phyloP scores from a whole-genome alignment of 2,888 invertebrate species.

The Caenorhabditis virilis region DNA sequence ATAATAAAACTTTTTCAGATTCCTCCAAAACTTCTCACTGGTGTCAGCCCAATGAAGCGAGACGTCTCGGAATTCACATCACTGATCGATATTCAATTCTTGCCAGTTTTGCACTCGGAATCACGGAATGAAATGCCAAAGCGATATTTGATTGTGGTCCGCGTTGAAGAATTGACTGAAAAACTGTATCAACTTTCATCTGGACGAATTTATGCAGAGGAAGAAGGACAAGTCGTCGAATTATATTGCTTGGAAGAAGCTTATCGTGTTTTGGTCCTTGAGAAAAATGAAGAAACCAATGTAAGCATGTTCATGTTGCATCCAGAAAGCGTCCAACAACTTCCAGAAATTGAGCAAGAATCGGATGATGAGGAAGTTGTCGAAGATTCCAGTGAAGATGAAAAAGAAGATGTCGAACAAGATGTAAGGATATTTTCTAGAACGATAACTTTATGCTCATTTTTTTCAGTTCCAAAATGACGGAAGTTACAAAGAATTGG shows the following conservation, averaged over 20 bases:
- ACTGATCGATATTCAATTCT: slow-evolving; percentile 20
- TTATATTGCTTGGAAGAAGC: slow-evolving; percentile 19
- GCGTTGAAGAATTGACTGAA: slow-evolving; percentile 28
- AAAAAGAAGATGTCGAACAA: too few species aligned
- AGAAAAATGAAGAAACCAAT: slow-evolving; percentile 7
- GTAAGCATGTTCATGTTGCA: slow-evolving; percentile 25
- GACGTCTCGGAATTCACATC: slow-evolving; percentile 24
- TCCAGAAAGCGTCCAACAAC: not conserved
- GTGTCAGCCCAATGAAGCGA: slow-evolving; percentile 27
- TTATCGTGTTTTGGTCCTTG: slow-evolving; percentile 4
- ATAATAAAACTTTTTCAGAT: slow-evolving; percentile 13
- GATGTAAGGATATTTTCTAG: too few species aligned
- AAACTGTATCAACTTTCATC: slow-evolving; percentile 33
- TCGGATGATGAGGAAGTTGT: slow-evolving; percentile 8
- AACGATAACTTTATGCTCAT: too few species aligned
- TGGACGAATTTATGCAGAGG: slow-evolving; percentile 27
- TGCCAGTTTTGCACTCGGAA: slow-evolving; percentile 13
- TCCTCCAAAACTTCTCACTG: slow-evolving; percentile 27
- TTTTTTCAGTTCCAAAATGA: too few species aligned
- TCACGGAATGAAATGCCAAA: not conserved
- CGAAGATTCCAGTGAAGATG: too few species aligned
- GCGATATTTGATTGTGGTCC: slow-evolving; percentile 30
- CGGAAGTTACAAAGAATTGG: too few species aligned
- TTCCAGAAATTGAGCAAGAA: slow-evolving; percentile 13
- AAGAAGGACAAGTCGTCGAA: slow-evolving; percentile 20